Conservation (phyloP, 2,888 invertebrate species). For the Nephrotoma appendiculata region DNA sequence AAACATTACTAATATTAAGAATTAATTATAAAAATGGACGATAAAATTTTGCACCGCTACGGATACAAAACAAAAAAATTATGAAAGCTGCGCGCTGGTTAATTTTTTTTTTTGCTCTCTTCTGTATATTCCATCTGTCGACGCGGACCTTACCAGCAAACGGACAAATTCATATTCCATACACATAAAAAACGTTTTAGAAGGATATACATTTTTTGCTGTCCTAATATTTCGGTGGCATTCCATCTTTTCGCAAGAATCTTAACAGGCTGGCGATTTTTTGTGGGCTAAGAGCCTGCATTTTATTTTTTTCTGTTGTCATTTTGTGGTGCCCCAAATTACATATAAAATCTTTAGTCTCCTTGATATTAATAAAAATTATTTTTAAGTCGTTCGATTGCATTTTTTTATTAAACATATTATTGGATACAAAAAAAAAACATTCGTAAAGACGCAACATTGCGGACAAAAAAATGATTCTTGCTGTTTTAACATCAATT, state of each 20-base stretch:
- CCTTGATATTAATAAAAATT: background rate
- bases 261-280: background rate
- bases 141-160: background rate
- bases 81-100: background rate
- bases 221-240: background rate
- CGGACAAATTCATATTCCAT: background rate
- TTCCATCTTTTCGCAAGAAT: background rate
- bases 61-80: background rate
- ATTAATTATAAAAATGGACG: background rate
- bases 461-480: background rate
- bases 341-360: background rate
- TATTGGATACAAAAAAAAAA: background rate
- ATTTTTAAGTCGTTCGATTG: background rate
- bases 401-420: background rate
- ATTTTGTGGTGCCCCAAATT: background rate
- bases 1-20: background rate
- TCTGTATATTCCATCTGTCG: background rate
- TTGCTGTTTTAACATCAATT: background rate
- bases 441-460: background rate
- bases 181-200: background rate
- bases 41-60: background rate
- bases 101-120: background rate
- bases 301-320: background rate
- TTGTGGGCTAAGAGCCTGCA: background rate
- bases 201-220: background rate